Evolutionary conservation across 2,888 invertebrate species (phyloP).

Genomic region (Antheraea assamensis): DNA sequence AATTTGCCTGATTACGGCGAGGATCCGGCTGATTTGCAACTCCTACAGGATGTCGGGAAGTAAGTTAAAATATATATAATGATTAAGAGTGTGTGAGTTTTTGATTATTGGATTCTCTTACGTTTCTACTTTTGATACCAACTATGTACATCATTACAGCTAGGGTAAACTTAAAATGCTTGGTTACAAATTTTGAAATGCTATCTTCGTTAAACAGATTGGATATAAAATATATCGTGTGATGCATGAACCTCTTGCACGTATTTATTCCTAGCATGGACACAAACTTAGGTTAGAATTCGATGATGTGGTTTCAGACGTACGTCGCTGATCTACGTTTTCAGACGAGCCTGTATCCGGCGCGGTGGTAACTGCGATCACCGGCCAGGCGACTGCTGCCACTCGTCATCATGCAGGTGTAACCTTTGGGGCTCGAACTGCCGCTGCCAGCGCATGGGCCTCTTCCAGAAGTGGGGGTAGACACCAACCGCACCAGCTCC

Average conservation of each 20-base stretch:
- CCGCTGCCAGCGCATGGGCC: conserved; percentile 92
- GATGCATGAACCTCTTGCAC: conserved; percentile 27
- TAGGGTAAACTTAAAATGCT: neutral
- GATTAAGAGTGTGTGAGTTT: neutral
- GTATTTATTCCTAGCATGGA: conserved; percentile 40
- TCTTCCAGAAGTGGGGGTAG: conserved; percentile 93
- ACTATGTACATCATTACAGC: too few species aligned
- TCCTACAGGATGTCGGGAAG: conserved; percentile 87
- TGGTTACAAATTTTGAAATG: neutral
- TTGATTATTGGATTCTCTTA: neutral
- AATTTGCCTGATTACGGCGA: conserved; percentile 83
- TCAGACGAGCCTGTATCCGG: conserved; percentile 91
- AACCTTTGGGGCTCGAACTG: conserved; percentile 95
- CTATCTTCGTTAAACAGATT: neutral
- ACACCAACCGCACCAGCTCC: conserved; percentile 48
- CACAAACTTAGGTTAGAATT: conserved; percentile 74
- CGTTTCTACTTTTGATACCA: neutral
- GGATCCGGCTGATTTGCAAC: conserved; percentile 84
- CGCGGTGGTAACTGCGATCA: conserved; percentile 93
- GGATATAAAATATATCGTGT: neutral
- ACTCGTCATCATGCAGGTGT: conserved; percentile 92
- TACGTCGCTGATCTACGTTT: conserved; percentile 92
- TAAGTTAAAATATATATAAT: conserved; percentile 65
- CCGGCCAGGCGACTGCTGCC: conserved; percentile 92
- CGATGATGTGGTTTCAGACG: conserved; percentile 87